phyloP scores from a whole-genome alignment of 2,888 invertebrate genomes.

The Drosophila subquinaria region DNA sequence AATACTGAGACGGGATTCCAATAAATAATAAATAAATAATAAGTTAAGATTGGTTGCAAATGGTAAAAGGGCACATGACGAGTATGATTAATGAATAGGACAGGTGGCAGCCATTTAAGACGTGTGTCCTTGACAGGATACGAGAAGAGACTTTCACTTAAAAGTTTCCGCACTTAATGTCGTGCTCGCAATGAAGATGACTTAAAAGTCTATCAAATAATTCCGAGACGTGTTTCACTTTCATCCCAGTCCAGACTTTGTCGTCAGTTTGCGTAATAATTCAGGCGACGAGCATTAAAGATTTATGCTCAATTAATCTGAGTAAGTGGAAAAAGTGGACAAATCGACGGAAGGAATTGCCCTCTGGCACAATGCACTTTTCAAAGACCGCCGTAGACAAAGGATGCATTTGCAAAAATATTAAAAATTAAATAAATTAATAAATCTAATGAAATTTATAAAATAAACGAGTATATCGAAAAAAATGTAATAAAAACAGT shows the following conservation, averaged over 20 bases:
- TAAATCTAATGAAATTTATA: not conserved
- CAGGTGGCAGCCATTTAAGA: conserved; percentile 39
- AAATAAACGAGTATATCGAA: not conserved
- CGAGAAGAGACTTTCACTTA: not conserved
- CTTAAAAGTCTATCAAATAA: conserved; percentile 60
- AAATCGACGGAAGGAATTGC: conserved; percentile 26
- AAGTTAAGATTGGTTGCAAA: not conserved
- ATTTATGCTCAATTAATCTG: conserved; percentile 62
- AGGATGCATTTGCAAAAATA: not conserved
- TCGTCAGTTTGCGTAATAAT: conserved; percentile 26
- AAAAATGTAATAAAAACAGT: not conserved
- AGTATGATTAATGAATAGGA: conserved; percentile 46
- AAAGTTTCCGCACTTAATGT: conserved; percentile 9
- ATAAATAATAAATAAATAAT: not conserved
- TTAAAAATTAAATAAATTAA: not conserved
- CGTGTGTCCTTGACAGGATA: conserved; percentile 25
- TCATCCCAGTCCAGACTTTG: conserved; percentile 20
- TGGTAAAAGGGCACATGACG: not conserved
- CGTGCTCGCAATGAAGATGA: conserved; percentile 22
- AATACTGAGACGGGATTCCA: not conserved
- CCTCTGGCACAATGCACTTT: conserved; percentile 4
- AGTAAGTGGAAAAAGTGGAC: conserved; percentile 34
- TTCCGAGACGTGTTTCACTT: conserved; percentile 32
- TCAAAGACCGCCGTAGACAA: not conserved
- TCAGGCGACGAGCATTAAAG: conserved; percentile 42